A percentile compares a stretch with the other conserved stretches of the same genome.
Conservation (phyloP, 2,113 vertebrate genomes). For the Eclectus roratus region DNA sequence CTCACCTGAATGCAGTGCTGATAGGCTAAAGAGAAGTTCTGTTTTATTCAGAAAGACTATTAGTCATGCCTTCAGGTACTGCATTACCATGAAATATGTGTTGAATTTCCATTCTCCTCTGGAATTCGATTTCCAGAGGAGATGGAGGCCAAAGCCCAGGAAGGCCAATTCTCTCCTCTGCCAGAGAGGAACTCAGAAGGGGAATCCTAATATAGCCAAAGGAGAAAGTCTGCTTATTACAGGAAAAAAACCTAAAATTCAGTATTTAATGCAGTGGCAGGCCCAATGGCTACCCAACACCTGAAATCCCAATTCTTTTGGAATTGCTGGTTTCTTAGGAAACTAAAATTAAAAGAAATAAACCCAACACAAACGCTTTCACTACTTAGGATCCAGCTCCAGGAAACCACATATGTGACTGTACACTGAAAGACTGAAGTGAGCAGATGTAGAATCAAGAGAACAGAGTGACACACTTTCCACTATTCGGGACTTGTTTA, state of each 20-base stretch:
- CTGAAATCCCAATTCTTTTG: not conserved
- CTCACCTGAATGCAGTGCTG: not conserved
- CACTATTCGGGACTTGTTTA: not conserved
- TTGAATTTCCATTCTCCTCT: not conserved
- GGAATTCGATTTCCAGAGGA: not conserved
- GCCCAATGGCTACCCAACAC: not conserved
- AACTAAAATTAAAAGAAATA: not conserved
- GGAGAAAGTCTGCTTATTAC: not conserved
- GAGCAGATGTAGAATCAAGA: not conserved
- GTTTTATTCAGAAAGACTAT: not conserved
- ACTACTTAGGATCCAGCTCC: not conserved
- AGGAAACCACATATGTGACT: not conserved
- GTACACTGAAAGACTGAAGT: not conserved
- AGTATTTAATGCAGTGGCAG: not conserved
- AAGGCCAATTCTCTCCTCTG: not conserved
- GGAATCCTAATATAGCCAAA: not conserved
- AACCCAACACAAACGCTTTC: not conserved
- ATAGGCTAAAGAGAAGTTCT: not conserved
- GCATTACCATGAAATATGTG: not conserved
- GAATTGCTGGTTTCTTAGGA: not conserved
- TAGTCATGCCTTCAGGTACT: not conserved
- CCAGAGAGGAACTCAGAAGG: not conserved
- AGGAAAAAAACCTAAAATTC: fast-evolving
- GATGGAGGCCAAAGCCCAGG: not conserved
- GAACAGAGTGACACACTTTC: not conserved